Evolutionary conservation across 2,113 vertebrate species (phyloP).

Genomic region (Pandion haliaetus): DNA sequence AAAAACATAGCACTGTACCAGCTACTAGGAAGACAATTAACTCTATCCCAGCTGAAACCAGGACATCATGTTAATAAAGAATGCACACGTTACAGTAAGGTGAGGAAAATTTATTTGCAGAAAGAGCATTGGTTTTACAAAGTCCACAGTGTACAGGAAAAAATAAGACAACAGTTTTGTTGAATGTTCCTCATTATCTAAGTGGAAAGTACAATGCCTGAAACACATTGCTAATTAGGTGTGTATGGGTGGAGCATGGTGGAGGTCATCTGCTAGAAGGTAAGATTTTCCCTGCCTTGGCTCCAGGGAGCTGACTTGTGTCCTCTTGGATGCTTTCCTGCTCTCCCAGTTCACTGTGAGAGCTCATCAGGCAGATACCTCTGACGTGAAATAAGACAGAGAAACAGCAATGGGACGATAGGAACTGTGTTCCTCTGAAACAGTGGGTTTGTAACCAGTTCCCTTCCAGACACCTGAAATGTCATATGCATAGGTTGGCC

Average conservation of each 20-base stretch:
- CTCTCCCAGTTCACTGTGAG: background rate
- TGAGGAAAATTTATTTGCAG: background rate
- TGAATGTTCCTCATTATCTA: background rate
- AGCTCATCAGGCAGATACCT: background rate
- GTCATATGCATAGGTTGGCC: background rate
- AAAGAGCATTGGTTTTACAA: background rate
- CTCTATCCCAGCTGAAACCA: too few relatives aligned
- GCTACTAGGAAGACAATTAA: too few relatives aligned
- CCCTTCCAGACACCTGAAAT: background rate
- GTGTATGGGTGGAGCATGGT: background rate
- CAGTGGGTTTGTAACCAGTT: background rate
- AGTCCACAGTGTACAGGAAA: background rate
- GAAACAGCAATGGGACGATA: rapidly evolving
- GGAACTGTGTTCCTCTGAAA: background rate
- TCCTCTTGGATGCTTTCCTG: background rate
- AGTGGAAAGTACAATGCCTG: background rate
- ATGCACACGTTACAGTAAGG: background rate
- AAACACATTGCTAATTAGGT: background rate
- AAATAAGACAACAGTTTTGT: background rate
- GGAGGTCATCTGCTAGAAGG: background rate
- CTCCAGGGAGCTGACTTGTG: background rate
- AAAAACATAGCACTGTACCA: too few relatives aligned
- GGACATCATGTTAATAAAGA: background rate
- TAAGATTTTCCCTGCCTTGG: background rate
- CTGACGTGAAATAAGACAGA: background rate